A percentile compares a stretch with the other conserved stretches of the same genome.
Evolutionary conservation across 2,113 vertebrate species (phyloP).

Genomic region (Phaetusa simplex): DNA sequence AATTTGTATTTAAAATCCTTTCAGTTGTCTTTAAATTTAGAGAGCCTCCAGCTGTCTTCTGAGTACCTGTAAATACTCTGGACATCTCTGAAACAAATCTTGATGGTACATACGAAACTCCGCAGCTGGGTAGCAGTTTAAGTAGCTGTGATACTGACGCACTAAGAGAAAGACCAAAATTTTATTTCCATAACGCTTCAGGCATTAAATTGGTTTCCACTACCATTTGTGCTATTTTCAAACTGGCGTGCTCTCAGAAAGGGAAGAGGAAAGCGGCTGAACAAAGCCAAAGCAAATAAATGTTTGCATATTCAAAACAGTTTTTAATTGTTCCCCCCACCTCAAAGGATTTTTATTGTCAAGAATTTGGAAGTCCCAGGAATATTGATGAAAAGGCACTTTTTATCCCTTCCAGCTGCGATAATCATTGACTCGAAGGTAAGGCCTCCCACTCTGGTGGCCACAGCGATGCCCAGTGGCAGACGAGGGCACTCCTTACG

Average conservation of each 20-base stretch:
- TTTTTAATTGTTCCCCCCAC: not conserved
- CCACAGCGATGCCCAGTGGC: not conserved
- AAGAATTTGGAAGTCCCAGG: not conserved
- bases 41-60: not conserved
- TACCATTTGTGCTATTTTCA: not conserved
- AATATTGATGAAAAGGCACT: not conserved
- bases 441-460: not conserved
- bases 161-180: not conserved
- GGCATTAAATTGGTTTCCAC: not conserved
- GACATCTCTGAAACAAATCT: not conserved
- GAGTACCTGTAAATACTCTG: not conserved
- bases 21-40: not conserved
- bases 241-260: not conserved
- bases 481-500: fast-evolving
- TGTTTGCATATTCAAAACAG: not conserved
- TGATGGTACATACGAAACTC: not conserved
- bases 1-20: not conserved
- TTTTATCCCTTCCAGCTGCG: not conserved
- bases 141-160: not conserved
- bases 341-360: not conserved
- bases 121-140: not conserved
- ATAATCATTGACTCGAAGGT: not conserved
- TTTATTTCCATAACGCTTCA: not conserved
- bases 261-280: not conserved
- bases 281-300: not conserved